phyloP scores from a whole-genome alignment of 2,113 vertebrate species.

The Crotophaga sulcirostris region DNA sequence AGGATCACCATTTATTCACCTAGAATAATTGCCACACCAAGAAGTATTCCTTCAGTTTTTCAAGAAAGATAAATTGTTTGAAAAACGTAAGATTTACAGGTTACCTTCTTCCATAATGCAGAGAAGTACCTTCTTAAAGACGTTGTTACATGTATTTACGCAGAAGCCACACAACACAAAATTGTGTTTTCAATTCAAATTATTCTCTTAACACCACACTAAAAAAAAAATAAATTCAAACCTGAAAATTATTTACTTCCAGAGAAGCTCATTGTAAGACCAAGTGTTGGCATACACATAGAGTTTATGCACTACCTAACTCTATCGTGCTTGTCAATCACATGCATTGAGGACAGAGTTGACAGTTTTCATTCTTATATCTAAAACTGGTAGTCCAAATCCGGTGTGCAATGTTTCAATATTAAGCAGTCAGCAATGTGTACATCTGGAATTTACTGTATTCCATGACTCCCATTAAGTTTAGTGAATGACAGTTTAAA shows the following conservation, averaged over 20 bases:
- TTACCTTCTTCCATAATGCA: neutral
- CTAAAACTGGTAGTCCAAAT: neutral
- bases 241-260: neutral
- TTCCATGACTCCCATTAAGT: neutral
- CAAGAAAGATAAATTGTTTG: neutral
- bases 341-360: neutral
- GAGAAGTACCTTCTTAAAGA: neutral
- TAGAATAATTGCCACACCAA: neutral
- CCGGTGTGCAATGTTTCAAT: neutral
- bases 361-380: neutral
- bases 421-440: neutral
- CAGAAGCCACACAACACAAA: neutral
- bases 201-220: neutral
- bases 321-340: neutral
- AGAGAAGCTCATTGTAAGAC: neutral
- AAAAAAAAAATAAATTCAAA: neutral
- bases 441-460: neutral
- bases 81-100: neutral
- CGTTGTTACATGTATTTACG: neutral
- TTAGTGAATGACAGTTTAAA: neutral
- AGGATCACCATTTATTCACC: neutral
- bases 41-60: neutral
- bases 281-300: rapidly evolving
- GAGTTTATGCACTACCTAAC: neutral
- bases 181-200: neutral